Evolutionary conservation across 2,797 vertebrate genomes (phyloP).

Genomic region (Notoglanidium macrostoma): DNA sequence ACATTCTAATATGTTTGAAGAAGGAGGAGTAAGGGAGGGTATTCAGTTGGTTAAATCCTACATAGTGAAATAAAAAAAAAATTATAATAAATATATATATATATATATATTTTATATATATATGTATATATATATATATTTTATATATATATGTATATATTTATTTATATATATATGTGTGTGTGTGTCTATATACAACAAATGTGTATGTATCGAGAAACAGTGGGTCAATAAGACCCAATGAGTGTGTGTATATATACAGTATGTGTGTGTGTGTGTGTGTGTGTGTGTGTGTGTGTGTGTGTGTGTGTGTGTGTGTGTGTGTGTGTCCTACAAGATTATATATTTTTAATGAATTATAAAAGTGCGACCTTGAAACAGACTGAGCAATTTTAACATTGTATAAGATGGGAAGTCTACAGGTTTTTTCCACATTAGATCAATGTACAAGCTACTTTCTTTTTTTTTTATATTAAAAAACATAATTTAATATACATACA

Average conservation of each 20-base stretch:
- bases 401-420: not conserved
- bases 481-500: not conserved
- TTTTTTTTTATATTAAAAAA: not conserved
- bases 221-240: not conserved
- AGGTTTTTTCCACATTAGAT: not conserved
- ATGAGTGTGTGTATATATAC: too few species aligned
- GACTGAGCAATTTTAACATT: not conserved
- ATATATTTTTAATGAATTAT: not conserved
- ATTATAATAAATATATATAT: too few species aligned
- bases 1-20: too few species aligned
- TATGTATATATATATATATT: too few species aligned
- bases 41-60: too few species aligned
- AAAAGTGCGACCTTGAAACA: not conserved
- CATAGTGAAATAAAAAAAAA: too few species aligned
- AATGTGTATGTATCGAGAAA: not conserved
- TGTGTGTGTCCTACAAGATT: not conserved
- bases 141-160: too few species aligned
- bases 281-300: not conserved
- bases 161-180: not conserved
- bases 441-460: not conserved
- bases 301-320: not conserved
- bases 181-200: too few species aligned
- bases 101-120: too few species aligned
- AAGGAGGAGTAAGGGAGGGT: too few species aligned
- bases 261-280: not conserved